Base-by-base conservation (phyloP, 2,113 vertebrate genomes). In the Eptesicus fuscus region DNA sequence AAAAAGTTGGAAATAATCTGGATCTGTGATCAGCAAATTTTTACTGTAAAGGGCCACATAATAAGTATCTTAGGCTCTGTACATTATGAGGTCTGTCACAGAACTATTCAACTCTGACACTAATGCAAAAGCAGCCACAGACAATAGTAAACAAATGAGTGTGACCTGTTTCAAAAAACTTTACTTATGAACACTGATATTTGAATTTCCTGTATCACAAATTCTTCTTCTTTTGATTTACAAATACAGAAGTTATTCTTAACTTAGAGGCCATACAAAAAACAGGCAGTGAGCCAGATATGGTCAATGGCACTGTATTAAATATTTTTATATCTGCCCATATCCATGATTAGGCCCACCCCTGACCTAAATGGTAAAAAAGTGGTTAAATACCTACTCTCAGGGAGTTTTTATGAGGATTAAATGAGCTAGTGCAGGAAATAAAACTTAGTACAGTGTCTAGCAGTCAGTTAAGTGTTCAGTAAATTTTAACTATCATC, bases 171-270 rank as follows among this genome's bases (percentile, higher is more conserved):
- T 49, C 69, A 89, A 42, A 90, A 65, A 74, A 56, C 23, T 74
- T 47, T 28, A 65, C 25, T 88, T 78, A n/a, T 14, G 4, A 51
- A 90, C 35, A 40, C 56, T 79, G 30, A 91, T 56, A 86, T 56
- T 8, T 82, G 23, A 82, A 70, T 77, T 70, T 73, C 28, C 61
- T 71, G 0, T 73, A 74, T 42, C 44, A 44, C 13, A 74, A 93
- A 89, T 49, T 80, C 51, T 53, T 71, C 7, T 87, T 90, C 69
- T 93, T 92, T 95, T 74, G 56, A 83, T 32, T 83, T 92, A 70
- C 86, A 92, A 85, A 90, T 53, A 83, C 0, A 44, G n/a, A 85
- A 78, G 49, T 1, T 32, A 83, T 63, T 49, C 25, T 63, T 83
- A 85, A 30, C 11, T 94, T 17, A 83, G 9, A 69, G 22, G 42